A percentile compares a stretch with the other conserved stretches of the same genome.
Evolutionary conservation across 2,888 invertebrate species (phyloP).

Genomic region (Girardia tigrina): DNA sequence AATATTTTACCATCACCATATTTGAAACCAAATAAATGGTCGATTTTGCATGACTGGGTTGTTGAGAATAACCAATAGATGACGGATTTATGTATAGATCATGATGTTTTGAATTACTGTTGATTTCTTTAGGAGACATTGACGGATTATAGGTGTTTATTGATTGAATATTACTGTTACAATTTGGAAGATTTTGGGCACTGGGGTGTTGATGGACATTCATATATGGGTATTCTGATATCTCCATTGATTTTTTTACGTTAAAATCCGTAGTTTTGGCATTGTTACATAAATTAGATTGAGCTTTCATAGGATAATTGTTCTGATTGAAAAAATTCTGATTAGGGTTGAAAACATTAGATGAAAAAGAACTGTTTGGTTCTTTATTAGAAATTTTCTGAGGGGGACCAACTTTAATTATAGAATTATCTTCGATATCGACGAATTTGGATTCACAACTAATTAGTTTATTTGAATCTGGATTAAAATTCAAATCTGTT

Average conservation of each 20-base stretch:
- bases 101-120: not conserved
- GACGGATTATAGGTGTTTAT: not conserved
- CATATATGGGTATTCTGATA: not conserved
- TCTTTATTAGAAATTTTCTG: not conserved
- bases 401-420: conserved; percentile 8
- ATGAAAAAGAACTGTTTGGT: not conserved
- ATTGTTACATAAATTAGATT: conserved; percentile 17
- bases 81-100: not conserved
- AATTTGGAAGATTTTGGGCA: not conserved
- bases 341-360: not conserved
- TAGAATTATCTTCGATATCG: not conserved
- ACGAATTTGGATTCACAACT: not conserved
- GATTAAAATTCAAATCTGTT: not conserved
- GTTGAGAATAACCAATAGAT: not conserved
- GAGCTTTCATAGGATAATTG: not conserved
- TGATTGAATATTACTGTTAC: not conserved
- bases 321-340: not conserved
- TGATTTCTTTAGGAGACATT: conserved; percentile 1
- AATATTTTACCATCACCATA: not conserved
- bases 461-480: not conserved
- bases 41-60: not conserved
- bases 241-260: not conserved
- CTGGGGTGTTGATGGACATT: not conserved
- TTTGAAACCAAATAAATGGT: not conserved
- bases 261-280: not conserved